Percentiles rank a stretch among this genome's conserved stretches.
phyloP scores from a whole-genome alignment of 2,888 invertebrate genomes.

The Athalia circularis region DNA sequence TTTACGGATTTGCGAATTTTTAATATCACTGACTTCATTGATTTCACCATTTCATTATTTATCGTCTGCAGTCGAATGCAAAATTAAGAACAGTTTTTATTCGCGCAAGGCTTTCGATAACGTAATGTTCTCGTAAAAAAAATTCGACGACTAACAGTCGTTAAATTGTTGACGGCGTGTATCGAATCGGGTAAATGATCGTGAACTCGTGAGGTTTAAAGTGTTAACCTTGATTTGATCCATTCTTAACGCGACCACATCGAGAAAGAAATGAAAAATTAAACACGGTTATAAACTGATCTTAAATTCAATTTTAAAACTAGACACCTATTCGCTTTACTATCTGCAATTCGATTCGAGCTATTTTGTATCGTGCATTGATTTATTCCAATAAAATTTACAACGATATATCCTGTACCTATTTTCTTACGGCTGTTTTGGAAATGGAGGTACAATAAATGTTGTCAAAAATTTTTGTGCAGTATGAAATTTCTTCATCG shows the following conservation, averaged over 20 bases:
- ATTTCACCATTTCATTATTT: too few species aligned
- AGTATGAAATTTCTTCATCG: too few species aligned
- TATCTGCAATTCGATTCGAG: neutral
- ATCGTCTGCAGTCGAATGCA: too few species aligned
- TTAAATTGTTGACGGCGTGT: constrained; percentile 1
- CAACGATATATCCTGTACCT: too few species aligned
- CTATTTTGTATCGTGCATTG: too few species aligned
- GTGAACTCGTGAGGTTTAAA: neutral
- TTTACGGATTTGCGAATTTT: neutral
- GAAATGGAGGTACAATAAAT: too few species aligned
- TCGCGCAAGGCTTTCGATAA: neutral
- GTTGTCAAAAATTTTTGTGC: too few species aligned
- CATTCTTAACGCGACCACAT: constrained; percentile 9
- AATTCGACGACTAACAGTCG: neutral
- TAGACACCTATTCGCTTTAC: too few species aligned
- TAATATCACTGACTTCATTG: too few species aligned
- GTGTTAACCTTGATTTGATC: neutral
- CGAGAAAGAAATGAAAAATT: neutral
- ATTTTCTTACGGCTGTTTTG: too few species aligned
- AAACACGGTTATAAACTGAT: neutral
- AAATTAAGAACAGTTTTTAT: too few species aligned
- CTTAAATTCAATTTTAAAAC: constrained; percentile 4
- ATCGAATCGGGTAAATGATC: constrained; percentile 20
- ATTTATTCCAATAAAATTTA: too few species aligned
- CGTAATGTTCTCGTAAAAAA: neutral